Base-by-base conservation (phyloP, 2,888 invertebrate species). In the Barypeithes pellucidus region DNA sequence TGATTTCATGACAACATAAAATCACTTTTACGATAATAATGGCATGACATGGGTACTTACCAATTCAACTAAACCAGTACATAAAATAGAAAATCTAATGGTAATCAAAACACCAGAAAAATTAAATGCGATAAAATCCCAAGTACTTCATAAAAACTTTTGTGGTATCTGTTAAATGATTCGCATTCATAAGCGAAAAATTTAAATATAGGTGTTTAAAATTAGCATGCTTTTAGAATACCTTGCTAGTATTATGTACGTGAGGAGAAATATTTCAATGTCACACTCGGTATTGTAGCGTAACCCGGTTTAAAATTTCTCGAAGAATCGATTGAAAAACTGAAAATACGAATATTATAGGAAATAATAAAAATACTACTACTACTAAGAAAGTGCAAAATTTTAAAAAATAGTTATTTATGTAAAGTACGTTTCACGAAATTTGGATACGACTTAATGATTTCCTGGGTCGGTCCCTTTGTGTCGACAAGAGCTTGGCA, bases 161-260 rank as follows among this genome's bases (percentile, higher is more conserved):
- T 59, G 47, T 60, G 60, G 36, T 59, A 33, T 18, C 60, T 20
- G 24, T 8, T 16, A 14, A 45, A 68, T 33, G 50, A 68, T 68
- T 68, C 33, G 60, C 68, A 59, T 47, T 60, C 16, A 29, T 47
- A 47, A 68, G 22, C 16, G 45, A 20, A 68, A 67, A 68, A 45
- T 22, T 54, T 67, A 67, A 67, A 59, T 67, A 36, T 68, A 68
- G 54, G 39, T 24, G 50, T 22, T 59, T 68, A 68, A 68, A 68
- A 68, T 68, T 68, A 68, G 68, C 41, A 50, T 43, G 33, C 20
- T 50, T 52, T 67, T 43, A 52, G 24, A 52, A 52, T 24, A 36
- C 41, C 22, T 12, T 50, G 7, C 52, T 22, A 52, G 24, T 22
- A 20, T 61, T n/a, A 59, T 9, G 0, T 24, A 20, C n/a, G 43